phyloP scores from a whole-genome alignment of 92 coral and sea anemone species.

The Paragorgia papillata region DNA sequence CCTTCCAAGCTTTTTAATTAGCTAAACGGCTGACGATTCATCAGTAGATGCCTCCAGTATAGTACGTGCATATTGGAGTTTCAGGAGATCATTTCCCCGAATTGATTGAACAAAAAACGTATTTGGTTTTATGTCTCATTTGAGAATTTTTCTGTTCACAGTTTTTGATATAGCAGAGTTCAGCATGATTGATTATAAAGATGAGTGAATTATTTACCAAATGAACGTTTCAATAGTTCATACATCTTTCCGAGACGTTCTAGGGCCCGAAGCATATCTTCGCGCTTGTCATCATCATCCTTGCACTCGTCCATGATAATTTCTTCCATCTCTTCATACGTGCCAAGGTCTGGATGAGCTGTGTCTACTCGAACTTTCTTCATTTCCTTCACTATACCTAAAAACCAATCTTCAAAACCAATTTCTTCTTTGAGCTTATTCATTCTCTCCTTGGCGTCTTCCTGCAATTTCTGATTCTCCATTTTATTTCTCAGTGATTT shows the following conservation, averaged over 20 bases:
- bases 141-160: too few relatives aligned
- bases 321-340: conserved; percentile 70
- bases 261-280: conserved; percentile 2
- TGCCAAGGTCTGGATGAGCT: conserved; percentile 76
- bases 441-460: background rate
- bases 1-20: too few relatives aligned
- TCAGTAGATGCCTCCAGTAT: too few relatives aligned
- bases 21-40: too few relatives aligned
- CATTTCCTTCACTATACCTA: conserved; percentile 20
- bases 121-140: too few relatives aligned
- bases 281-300: background rate
- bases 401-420: conserved; percentile 31
- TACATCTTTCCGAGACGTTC: background rate
- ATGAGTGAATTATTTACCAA: conserved; percentile 12
- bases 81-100: too few relatives aligned
- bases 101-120: too few relatives aligned
- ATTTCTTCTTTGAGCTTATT: conserved; percentile 10
- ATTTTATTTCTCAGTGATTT: background rate
- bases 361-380: conserved; percentile 62
- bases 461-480: conserved; percentile 4
- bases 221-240: background rate
- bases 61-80: too few relatives aligned
- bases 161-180: too few relatives aligned
- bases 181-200: too few relatives aligned
- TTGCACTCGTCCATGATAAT: background rate